phyloP scores from a whole-genome alignment of 2,888 invertebrate species.

The Calameuta pallipes region DNA sequence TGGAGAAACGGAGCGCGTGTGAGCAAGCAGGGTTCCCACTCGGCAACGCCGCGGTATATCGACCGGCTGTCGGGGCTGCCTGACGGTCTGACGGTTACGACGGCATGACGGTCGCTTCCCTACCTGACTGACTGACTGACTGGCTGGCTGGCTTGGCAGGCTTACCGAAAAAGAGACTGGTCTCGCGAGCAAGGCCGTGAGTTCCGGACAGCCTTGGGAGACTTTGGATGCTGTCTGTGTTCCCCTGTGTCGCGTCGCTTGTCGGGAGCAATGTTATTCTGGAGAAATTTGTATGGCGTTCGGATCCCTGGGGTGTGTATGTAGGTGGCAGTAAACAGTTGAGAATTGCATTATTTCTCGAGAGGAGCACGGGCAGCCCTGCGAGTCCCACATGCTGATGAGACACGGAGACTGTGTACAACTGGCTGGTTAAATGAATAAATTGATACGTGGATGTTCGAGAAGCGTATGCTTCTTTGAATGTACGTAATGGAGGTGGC shows the following conservation, averaged over 20 bases:
- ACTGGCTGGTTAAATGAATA: not conserved
- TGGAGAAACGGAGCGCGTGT: constrained; percentile 30
- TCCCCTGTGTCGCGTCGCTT: not conserved
- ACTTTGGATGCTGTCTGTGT: not conserved
- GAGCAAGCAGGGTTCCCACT: constrained; percentile 37
- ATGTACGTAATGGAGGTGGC: not conserved
- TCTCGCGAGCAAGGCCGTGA: not conserved
- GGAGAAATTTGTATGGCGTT: not conserved
- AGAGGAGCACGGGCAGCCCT: not conserved
- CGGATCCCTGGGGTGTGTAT: not conserved
- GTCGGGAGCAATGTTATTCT: not conserved
- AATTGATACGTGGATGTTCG: not conserved
- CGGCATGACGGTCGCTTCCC: not conserved
- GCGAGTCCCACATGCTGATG: not conserved
- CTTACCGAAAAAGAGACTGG: constrained; percentile 8
- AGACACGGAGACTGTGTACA: not conserved
- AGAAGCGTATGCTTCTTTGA: not conserved
- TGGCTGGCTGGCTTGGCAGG: not conserved
- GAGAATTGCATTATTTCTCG: not conserved
- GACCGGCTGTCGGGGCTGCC: constrained; percentile 40
- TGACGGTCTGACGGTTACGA: not conserved
- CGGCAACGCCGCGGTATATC: constrained; percentile 52
- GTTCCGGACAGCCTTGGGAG: not conserved
- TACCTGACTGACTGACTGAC: not conserved
- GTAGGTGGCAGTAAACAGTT: not conserved